These are phyloP conservation scores for Diarsia dahlii DNA, from an alignment of 2,888 invertebrate genomes.

Conservation along the genomic window DNA sequence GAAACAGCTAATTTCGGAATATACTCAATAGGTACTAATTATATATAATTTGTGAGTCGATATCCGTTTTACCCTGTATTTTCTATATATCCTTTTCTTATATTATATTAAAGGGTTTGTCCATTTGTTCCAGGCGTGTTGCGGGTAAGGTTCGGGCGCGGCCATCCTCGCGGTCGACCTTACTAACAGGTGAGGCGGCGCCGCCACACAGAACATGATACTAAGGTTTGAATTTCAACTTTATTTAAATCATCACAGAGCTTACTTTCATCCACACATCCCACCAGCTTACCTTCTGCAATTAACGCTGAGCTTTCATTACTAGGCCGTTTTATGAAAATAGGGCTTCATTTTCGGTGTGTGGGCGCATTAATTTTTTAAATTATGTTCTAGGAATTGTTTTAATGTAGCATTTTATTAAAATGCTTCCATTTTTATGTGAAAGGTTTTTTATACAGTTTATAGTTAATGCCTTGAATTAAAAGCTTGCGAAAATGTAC, in stretches of 20 bases:
- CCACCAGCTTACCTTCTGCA: constrained; percentile 62
- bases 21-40: no score
- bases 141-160: constrained; percentile 88
- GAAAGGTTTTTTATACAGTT: constrained; percentile 35
- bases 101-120: constrained; percentile 55
- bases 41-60: no score
- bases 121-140: constrained; percentile 83
- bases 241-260: constrained; percentile 74
- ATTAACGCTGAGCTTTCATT: constrained; percentile 74
- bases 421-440: constrained; percentile 48
- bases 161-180: constrained; percentile 87
- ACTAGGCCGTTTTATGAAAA: constrained; percentile 72
- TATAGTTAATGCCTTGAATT: constrained; percentile 38
- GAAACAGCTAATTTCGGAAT: background rate
- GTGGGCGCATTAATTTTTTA: constrained; percentile 65
- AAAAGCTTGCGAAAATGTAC: constrained; percentile 32
- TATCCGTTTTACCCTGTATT: background rate
- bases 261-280: constrained; percentile 50
- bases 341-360: constrained; percentile 70
- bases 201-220: constrained; percentile 90
- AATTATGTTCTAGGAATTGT: constrained; percentile 69
- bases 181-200: constrained; percentile 90
- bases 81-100: constrained; percentile 1
- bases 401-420: constrained; percentile 64
- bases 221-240: constrained; percentile 89